These are phyloP conservation scores for Trachelus tabidus DNA, from an alignment of 2,888 invertebrate species.

Conservation along the genomic window DNA sequence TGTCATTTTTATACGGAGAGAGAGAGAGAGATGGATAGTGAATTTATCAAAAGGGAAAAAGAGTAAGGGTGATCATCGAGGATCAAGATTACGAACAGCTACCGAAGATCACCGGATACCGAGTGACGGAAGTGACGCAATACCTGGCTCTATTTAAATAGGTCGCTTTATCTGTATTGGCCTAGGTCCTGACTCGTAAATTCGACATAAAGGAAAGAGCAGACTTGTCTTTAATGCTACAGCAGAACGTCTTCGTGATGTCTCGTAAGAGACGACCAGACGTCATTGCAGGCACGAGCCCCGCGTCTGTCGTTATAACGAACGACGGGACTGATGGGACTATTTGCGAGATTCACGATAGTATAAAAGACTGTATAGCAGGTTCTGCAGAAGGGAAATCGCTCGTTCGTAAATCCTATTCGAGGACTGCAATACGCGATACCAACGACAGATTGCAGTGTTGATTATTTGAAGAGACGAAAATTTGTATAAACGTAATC, in stretches of 20 bases:
- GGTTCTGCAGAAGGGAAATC: neutral
- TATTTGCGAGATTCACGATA: neutral
- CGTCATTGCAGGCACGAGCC: neutral
- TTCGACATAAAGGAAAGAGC: neutral
- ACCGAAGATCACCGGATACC: neutral
- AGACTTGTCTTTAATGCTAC: neutral
- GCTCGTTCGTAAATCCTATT: neutral
- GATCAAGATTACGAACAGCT: neutral
- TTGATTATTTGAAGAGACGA: neutral
- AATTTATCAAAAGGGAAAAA: neutral
- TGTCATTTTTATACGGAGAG: too few species aligned
- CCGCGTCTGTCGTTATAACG: neutral
- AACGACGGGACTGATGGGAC: neutral
- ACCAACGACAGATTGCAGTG: neutral
- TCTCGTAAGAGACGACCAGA: neutral
- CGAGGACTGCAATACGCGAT: neutral
- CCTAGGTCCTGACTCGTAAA: slow-evolving; percentile 4
- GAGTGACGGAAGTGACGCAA: slow-evolving; percentile 1
- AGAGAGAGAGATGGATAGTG: too few species aligned
- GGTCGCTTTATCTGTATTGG: neutral
- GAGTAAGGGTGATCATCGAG: neutral
- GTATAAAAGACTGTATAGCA: neutral
- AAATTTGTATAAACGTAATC: neutral
- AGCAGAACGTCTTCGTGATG: neutral
- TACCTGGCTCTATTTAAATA: neutral